Percentiles rank a stretch among this genome's conserved stretches.
Evolutionary conservation across 92 coral and sea anemone genomes (phyloP).

Genomic region (Porites evermanni): DNA sequence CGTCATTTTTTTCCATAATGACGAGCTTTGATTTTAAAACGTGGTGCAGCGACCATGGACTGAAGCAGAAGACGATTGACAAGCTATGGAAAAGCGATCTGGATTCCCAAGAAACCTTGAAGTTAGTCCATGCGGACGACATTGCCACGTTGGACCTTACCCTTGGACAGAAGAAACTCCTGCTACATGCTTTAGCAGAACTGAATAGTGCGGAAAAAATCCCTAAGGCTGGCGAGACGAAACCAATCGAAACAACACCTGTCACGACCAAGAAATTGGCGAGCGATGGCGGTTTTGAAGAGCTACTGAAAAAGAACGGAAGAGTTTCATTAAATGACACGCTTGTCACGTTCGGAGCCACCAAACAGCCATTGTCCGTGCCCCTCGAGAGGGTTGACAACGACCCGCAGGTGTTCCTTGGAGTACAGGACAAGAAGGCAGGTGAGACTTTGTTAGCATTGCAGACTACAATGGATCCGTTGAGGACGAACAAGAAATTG

Average conservation of each 20-base stretch:
- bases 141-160: constrained; percentile 1
- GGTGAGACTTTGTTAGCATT: constrained; percentile 21
- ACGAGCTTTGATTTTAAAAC: too few relatives aligned
- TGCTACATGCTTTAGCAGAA: neutral
- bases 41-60: too few relatives aligned
- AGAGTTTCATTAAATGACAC: constrained; percentile 3
- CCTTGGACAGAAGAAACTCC: constrained; percentile 5
- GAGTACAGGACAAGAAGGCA: neutral
- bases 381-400: constrained; percentile 39
- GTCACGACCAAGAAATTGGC: constrained; percentile 18
- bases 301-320: neutral
- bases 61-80: too few relatives aligned
- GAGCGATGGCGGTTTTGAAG: constrained; percentile 21
- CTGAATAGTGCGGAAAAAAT: neutral
- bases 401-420: constrained; percentile 50
- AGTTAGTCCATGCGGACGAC: too few relatives aligned
- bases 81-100: too few relatives aligned
- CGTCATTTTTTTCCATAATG: too few relatives aligned
- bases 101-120: too few relatives aligned
- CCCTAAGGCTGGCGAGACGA: neutral
- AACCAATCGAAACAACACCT: constrained; percentile 1
- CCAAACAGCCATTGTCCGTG: constrained; percentile 1
- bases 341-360: constrained; percentile 2
- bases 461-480: neutral
- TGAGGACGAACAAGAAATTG: constrained; percentile 8